Evolutionary conservation across 2,797 vertebrate species (phyloP), one percentile per base, ranked within the genome.

Genomic region (Phoeniculus purpureus): DNA sequence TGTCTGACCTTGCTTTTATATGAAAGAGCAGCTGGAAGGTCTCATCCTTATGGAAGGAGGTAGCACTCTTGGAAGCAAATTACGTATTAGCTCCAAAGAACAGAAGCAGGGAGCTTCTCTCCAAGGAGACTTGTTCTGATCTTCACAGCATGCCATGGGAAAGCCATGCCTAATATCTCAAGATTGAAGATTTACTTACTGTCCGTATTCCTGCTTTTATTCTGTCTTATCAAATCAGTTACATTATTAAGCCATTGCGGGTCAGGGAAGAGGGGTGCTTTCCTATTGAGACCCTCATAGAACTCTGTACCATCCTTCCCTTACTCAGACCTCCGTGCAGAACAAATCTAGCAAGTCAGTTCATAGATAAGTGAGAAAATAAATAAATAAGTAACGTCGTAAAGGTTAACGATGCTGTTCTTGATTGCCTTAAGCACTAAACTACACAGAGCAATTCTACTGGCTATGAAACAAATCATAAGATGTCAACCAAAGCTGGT

Each of bases 401-500:
- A 45, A 73, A 54, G 31, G 12, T 67, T 92, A 89, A 88, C 8
- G 21, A 77, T 67, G 55, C 34, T 55, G 4, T 61, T 65, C 55
- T 82, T 85, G 68, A 13, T 50, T 83, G 81, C 56, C 15, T 52
- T 31, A 65, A 88, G 68, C 17, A 56, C 34, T 72, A 66, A 79
- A 62, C 64, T 94, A 43, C 0, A 1, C 60, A 83, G 62, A 81
- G 4, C 18, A 67, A 32, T 17, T 87, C 48, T 15, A 71, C 13
- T 19, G 25, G 29, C 48, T 85, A 51, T 27, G 26, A 95, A 94
- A 87, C 45, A 87, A 86, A 92, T 88, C 51, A 78, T 74, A 81
- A 89, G 59, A 87, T 26, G 37, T 80, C 81, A 93, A 52, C 50
- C 54, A 92, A 71, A 88, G n/a, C 71, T 75, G 62, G 58, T 52